Base-by-base conservation (phyloP, 2,113 vertebrate genomes). In the Pollimyrus isidori region DNA sequence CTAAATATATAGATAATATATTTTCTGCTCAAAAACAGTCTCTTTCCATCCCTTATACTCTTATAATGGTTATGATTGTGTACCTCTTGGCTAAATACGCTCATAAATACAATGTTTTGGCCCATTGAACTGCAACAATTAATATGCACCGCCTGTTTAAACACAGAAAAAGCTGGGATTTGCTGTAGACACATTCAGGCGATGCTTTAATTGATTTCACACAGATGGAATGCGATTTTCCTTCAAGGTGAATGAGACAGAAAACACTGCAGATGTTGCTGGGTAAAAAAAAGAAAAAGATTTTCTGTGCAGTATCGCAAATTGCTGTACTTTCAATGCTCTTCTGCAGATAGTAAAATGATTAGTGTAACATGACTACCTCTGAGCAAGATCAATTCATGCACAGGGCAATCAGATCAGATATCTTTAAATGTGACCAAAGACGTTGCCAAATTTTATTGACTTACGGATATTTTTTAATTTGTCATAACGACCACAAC, bases 1-100 rank as follows among this genome's bases (percentile, higher is more conserved):
- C 94, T 94, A 76, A 39, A 76, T 76, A 39, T 76, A 76, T 39
- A 39, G 26, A 15, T 76, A 65, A 94, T 90, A 83, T 58, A 93
- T 95, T 95, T 94, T 94, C 92, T 92, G 90, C 89, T 85, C 91
- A 92, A 92, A 87, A 89, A 94, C 53, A 93, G 84, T 91, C 86
- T 91, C 90, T 91, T 48, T 50, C 87, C 62, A 88, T 88, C 23
- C 58, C 46, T 85, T 82, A 56, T 93, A 93, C 94, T 94, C 90
- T 92, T 94, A 88, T 86, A 83, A 46, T 52, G 26, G 13, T 87
- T 42, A 35, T 65, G 73, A 15, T 35, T 65, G 84, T 89, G 76
- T 84, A 45, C 35, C 49, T 90, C 84, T 48, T 56, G 39, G 83
- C 30, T 56, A 52, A 53, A 89, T 82, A 53, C 86, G 50, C 82